phyloP scores from a whole-genome alignment of 2,888 invertebrate species.

The Pheosia tremula region DNA sequence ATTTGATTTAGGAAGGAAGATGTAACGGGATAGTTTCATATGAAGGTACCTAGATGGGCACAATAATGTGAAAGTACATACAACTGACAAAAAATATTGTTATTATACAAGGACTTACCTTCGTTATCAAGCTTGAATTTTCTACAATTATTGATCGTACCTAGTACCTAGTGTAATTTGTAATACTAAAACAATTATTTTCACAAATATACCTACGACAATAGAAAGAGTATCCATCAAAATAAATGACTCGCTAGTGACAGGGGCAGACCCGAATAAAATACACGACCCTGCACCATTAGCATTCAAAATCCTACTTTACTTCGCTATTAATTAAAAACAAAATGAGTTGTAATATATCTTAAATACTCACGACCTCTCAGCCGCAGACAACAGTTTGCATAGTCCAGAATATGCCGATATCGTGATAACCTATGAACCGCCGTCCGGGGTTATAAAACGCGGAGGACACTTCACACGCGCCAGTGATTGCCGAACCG shows the following conservation, averaged over 20 bases:
- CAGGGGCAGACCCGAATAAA: background rate
- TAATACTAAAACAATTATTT: too few species aligned
- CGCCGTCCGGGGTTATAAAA: conserved; percentile 45
- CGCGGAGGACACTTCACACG: conserved; percentile 9
- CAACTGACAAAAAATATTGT: too few species aligned
- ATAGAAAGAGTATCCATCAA: too few species aligned
- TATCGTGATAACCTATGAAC: conserved; percentile 62
- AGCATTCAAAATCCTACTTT: conserved; percentile 14
- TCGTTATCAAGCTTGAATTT: too few species aligned
- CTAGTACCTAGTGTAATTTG: too few species aligned
- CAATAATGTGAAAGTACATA: too few species aligned
- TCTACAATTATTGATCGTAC: too few species aligned
- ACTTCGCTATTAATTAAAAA: background rate
- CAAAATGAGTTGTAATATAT: conserved; percentile 12
- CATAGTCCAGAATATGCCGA: conserved; percentile 51
- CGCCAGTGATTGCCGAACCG: conserved; percentile 27
- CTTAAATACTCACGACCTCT: conserved; percentile 26
- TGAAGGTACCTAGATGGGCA: too few species aligned
- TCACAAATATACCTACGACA: too few species aligned
- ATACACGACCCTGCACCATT: background rate
- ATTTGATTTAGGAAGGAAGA: too few species aligned
- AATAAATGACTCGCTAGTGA: background rate
- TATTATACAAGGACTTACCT: too few species aligned
- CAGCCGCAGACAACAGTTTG: conserved; percentile 42
- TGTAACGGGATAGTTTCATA: too few species aligned